Conservation (phyloP, 2,113 vertebrate genomes). For the Cryptomyrus ogoouensis region DNA sequence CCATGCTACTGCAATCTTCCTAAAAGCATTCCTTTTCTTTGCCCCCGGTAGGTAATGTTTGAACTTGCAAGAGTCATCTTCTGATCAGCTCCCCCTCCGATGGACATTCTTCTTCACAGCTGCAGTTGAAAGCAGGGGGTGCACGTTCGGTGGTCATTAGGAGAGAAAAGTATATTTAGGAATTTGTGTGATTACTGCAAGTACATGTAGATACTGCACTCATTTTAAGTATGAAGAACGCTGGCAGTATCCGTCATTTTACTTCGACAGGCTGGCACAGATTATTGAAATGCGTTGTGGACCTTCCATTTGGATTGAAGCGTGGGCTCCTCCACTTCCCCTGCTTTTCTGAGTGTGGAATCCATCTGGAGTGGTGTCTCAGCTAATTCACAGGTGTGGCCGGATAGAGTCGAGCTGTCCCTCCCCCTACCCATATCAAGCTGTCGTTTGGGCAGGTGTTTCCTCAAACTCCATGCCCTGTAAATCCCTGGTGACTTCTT, state of each 20-base stretch:
- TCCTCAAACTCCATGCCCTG: neutral
- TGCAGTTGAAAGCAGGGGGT: neutral
- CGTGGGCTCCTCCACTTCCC: neutral
- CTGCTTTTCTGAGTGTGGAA: neutral
- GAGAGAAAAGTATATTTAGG: neutral
- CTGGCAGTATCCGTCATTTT: neutral
- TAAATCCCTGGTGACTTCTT: neutral
- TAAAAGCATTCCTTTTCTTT: slow-evolving; percentile 25
- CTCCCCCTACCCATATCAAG: neutral
- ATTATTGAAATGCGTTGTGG: neutral
- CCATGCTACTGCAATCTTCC: neutral
- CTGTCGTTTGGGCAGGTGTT: slow-evolving; percentile 3
- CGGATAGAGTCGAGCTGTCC: neutral
- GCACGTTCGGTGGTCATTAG: neutral
- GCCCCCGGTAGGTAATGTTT: slow-evolving; percentile 73
- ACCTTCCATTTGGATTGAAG: neutral
- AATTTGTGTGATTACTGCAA: neutral
- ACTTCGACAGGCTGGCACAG: neutral
- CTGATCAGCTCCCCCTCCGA: slow-evolving; percentile 44
- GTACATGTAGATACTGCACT: neutral
- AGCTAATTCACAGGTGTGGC: neutral
- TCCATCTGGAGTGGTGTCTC: neutral
- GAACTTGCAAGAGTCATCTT: slow-evolving; percentile 80
- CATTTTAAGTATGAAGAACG: neutral
- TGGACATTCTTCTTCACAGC: neutral